Conservation (phyloP, 2,113 vertebrate species). For the Bubo scandiacus region DNA sequence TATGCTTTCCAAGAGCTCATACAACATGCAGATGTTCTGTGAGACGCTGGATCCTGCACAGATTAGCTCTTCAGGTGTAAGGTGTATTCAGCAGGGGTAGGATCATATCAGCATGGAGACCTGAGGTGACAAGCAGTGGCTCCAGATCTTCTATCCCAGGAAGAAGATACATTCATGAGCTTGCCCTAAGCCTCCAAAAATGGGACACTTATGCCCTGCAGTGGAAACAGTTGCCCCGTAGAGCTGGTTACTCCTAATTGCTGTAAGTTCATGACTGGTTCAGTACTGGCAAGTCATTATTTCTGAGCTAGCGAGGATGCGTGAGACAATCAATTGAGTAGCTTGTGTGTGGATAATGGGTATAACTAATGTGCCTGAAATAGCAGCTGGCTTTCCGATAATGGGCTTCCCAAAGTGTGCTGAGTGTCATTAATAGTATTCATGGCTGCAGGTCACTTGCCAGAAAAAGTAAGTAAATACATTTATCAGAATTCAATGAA, state of each 20-base stretch:
- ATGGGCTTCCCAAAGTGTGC: conserved; percentile 28
- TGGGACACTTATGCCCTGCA: neutral
- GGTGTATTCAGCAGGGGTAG: neutral
- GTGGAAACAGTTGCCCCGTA: neutral
- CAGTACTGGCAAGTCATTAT: neutral
- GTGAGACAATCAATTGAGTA: neutral
- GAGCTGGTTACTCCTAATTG: neutral
- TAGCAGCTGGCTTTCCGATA: conserved; percentile 21
- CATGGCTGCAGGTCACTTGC: conserved; percentile 10
- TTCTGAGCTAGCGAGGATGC: neutral
- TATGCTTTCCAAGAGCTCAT: neutral
- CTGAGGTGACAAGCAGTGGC: neutral
- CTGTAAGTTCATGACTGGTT: neutral
- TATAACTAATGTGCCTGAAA: conserved; percentile 43
- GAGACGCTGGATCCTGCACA: neutral
- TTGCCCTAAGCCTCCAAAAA: neutral
- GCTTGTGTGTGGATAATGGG: conserved; percentile 14
- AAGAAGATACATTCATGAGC: neutral
- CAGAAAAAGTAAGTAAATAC: conserved; percentile 41
- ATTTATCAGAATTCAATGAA: conserved; percentile 19
- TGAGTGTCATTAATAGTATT: conserved; percentile 44
- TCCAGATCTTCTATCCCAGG: neutral
- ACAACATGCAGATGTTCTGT: neutral
- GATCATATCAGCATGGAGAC: neutral
- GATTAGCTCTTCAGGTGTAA: neutral